phyloP scores from a whole-genome alignment of 1,140 invertebrate genomes.

The Panagrolaimus sp. region DNA sequence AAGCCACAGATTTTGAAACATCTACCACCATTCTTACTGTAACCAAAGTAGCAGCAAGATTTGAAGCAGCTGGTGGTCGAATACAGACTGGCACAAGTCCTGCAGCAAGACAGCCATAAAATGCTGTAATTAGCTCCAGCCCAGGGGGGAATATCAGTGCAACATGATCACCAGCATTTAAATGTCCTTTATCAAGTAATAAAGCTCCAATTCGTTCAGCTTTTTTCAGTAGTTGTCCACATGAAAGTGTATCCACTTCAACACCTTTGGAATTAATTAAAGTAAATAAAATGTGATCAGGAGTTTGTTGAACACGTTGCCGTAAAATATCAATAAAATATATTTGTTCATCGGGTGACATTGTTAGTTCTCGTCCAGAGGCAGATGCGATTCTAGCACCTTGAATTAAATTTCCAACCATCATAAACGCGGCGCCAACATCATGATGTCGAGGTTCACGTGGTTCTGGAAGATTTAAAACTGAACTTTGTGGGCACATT shows the following conservation, averaged over 20 bases:
- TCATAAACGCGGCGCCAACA: constrained; percentile 80
- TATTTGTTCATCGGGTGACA: constrained; percentile 69
- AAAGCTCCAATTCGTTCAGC: constrained; percentile 91
- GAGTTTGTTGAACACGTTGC: constrained; percentile 84
- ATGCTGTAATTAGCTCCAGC: constrained; percentile 90
- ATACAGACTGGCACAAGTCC: constrained; percentile 93
- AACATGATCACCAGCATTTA: constrained; percentile 93
- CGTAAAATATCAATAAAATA: constrained; percentile 93
- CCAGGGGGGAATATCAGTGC: constrained; percentile 94
- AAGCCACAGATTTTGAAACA: constrained; percentile 89
- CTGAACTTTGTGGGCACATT: constrained; percentile 99
- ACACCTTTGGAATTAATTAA: constrained; percentile 87
- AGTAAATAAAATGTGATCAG: constrained; percentile 93
- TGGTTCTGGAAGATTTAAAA: constrained; percentile 97
- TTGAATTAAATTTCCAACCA: constrained; percentile 92
- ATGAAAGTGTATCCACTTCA: constrained; percentile 78
- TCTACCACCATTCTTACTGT: constrained; percentile 90
- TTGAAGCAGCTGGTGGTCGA: constrained; percentile 92
- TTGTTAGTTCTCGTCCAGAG: constrained; percentile 30
- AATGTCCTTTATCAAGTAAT: constrained; percentile 80
- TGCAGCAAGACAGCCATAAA: constrained; percentile 96
- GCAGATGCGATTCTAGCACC: constrained; percentile 40
- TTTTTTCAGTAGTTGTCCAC: constrained; percentile 87
- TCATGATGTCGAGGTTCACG: constrained; percentile 80
- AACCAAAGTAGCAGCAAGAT: constrained; percentile 89